Conservation (phyloP, 1,140 invertebrate species). For the Galendromus occidentalis region DNA sequence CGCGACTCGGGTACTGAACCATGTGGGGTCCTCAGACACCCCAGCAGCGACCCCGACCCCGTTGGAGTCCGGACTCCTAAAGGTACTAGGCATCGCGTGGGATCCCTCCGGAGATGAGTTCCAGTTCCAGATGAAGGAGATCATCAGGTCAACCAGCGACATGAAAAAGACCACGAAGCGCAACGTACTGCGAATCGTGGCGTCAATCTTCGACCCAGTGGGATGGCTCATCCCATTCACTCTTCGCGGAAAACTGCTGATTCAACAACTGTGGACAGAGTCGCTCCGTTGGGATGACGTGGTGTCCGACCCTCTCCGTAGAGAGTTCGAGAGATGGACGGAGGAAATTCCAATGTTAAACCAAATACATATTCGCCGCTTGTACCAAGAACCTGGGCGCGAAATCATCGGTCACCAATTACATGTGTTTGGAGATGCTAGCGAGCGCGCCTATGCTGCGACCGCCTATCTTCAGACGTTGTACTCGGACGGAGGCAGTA, state of each 20-base stretch:
- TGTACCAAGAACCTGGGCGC: neutral
- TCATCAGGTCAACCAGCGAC: neutral
- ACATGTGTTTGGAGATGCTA: constrained; percentile 17
- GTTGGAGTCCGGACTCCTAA: no score
- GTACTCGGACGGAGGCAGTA: neutral
- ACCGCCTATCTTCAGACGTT: constrained; percentile 12
- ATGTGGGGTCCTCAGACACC: no score
- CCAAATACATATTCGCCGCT: neutral
- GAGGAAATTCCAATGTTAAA: neutral
- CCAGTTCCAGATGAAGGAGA: no score
- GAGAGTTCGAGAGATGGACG: constrained; percentile 13
- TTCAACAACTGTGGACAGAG: constrained; percentile 15
- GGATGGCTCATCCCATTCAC: constrained; percentile 15
- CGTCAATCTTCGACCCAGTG: constrained; percentile 18
- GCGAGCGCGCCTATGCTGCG: constrained; percentile 15
- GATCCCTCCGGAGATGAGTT: no score
- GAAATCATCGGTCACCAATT: neutral
- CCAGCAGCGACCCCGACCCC: no score
- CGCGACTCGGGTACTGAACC: no score
- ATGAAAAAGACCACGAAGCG: constrained; percentile 14
- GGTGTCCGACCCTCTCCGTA: constrained; percentile 5
- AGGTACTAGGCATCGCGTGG: no score
- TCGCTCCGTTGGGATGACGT: constrained; percentile 17
- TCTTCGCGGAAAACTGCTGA: constrained; percentile 15
- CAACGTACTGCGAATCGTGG: constrained; percentile 11